Conservation (phyloP, 2,113 vertebrate species). For the Microtus ochrogaster region DNA sequence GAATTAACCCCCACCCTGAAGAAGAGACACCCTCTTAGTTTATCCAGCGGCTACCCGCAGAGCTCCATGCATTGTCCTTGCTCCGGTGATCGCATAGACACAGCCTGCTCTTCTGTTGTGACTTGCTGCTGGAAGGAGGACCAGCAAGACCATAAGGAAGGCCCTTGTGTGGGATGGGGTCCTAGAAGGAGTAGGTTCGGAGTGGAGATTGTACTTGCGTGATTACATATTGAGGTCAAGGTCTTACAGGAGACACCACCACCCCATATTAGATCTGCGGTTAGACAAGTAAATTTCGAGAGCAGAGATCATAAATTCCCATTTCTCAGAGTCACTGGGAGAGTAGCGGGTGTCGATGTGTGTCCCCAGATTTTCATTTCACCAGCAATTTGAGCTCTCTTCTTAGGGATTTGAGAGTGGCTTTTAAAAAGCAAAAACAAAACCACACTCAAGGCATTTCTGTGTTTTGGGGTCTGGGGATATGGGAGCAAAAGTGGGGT, state of each 20-base stretch:
- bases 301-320: background rate
- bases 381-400: background rate
- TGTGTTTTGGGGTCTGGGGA: conserved; percentile 1
- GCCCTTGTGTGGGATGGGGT: background rate
- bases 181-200: background rate
- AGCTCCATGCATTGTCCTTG: background rate
- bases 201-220: background rate
- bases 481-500: background rate
- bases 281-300: background rate
- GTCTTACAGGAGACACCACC: background rate
- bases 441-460: background rate
- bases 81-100: background rate
- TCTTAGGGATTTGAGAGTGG: background rate
- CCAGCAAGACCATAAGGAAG: background rate
- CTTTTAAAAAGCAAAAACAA: background rate
- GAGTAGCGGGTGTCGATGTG: background rate
- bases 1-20: too few species aligned
- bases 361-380: background rate
- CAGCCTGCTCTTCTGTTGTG: background rate
- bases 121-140: background rate
- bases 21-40: background rate
- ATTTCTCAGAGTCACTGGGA: background rate
- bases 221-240: background rate
- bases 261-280: background rate
- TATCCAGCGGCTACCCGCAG: background rate